A percentile compares a stretch with the other conserved stretches of the same genome.
phyloP scores from a whole-genome alignment of 2,113 vertebrate genomes.

The Amia ocellicauda region DNA sequence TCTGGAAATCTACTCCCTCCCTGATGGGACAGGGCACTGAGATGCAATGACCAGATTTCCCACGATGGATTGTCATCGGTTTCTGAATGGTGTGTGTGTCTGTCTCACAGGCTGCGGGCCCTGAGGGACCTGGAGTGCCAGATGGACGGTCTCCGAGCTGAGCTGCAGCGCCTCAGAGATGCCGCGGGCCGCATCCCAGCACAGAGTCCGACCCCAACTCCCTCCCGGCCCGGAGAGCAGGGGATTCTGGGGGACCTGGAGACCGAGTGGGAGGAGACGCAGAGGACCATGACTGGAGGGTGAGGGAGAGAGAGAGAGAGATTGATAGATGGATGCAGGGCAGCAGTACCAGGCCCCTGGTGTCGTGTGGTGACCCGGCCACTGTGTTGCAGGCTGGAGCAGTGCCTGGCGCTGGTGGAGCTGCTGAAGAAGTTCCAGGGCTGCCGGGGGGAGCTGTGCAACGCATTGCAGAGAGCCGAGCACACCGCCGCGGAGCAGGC shows the following conservation, averaged over 20 bases:
- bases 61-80: too few species aligned
- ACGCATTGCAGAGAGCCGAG: conserved; percentile 83
- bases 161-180: conserved; percentile 66
- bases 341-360: neutral
- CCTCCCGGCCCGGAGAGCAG: conserved; percentile 41
- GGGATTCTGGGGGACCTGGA: conserved; percentile 57
- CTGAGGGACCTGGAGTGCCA: conserved; percentile 73
- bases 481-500: conserved; percentile 68
- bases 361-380: too few species aligned
- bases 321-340: neutral
- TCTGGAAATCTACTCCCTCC: too few species aligned
- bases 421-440: conserved; percentile 86
- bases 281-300: conserved; percentile 69
- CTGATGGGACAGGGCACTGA: too few species aligned
- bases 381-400: conserved; percentile 66
- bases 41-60: too few species aligned
- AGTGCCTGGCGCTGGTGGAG: conserved; percentile 73
- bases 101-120: conserved; percentile 67
- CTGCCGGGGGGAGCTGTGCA: conserved; percentile 69
- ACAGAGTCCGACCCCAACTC: too few species aligned
- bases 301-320: conserved; percentile 47
- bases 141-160: conserved; percentile 63
- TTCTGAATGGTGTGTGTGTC: neutral
- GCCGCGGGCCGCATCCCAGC: conserved; percentile 53
- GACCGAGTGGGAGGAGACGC: conserved; percentile 72